Conservation (phyloP, 1,140 invertebrate species). For the Heliconius eleuchia region DNA sequence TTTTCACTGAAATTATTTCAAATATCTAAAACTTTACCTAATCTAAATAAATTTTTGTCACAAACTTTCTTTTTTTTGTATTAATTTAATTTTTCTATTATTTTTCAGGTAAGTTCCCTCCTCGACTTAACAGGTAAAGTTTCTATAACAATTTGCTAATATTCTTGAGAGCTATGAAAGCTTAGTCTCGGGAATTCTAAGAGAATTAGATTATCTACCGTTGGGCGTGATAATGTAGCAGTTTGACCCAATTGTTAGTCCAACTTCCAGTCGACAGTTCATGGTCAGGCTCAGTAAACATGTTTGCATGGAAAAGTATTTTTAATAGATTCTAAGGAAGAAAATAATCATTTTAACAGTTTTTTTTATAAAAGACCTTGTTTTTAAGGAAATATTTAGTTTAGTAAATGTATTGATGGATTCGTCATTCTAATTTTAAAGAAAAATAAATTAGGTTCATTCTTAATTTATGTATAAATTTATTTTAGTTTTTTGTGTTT, state of each 20-base stretch:
- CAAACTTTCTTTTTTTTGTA: neutral
- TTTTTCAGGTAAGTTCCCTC: constrained; percentile 20
- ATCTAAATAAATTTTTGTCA: neutral
- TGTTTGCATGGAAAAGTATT: neutral
- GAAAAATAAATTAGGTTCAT: no score
- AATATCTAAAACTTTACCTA: neutral
- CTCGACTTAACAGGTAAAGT: constrained; percentile 14
- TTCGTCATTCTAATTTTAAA: no score
- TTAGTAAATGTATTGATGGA: no score
- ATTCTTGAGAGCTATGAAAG: constrained; percentile 21
- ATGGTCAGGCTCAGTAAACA: neutral
- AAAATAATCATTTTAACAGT: no score
- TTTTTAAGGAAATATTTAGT: no score
- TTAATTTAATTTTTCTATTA: neutral
- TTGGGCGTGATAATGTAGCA: constrained; percentile 21
- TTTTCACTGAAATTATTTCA: neutral
- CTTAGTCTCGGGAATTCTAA: constrained; percentile 15
- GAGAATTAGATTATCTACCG: constrained; percentile 22
- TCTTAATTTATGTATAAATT: no score
- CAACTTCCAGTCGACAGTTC: neutral
- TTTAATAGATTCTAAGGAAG: no score
- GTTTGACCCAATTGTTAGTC: constrained; percentile 21
- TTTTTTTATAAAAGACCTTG: no score
- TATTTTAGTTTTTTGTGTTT: no score
- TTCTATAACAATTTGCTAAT: constrained; percentile 25